Evolutionary conservation across 1,140 invertebrate species (phyloP).

Genomic region (Branchinecta lynchi): DNA sequence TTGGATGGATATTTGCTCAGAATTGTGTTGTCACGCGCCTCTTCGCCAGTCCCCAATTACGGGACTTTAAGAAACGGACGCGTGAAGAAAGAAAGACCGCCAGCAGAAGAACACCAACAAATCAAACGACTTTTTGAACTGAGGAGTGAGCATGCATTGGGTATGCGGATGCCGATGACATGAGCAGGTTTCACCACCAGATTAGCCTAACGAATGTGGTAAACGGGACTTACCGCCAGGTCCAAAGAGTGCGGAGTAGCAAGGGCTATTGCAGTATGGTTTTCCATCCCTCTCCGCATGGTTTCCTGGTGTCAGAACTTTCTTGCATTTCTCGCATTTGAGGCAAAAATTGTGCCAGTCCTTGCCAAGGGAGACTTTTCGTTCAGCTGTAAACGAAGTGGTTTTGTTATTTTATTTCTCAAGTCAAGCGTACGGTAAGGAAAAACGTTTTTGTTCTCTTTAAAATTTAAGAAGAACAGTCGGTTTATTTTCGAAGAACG

Average conservation of each 20-base stretch:
- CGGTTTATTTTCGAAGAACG: neutral
- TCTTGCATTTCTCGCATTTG: slow-evolving; percentile 59
- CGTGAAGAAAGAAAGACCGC: no score
- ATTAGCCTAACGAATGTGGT: neutral
- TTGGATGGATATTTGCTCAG: no score
- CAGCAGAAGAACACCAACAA: no score
- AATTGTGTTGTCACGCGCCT: no score
- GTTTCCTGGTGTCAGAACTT: slow-evolving; percentile 50
- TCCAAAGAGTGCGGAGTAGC: slow-evolving; percentile 54
- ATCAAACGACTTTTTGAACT: neutral
- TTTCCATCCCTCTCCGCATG: slow-evolving; percentile 53
- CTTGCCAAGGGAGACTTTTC: slow-evolving; percentile 58
- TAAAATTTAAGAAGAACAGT: neutral
- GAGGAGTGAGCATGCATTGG: slow-evolving; percentile 1
- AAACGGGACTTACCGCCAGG: slow-evolving; percentile 39
- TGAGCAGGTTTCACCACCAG: neutral
- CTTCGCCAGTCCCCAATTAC: no score
- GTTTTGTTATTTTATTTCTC: slow-evolving; percentile 1
- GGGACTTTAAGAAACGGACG: no score
- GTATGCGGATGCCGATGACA: neutral
- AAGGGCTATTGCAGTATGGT: slow-evolving; percentile 59
- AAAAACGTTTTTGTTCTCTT: slow-evolving; percentile 12
- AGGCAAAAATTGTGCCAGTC: slow-evolving; percentile 61
- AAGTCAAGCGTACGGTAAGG: neutral
- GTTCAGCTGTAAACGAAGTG: slow-evolving; percentile 45